Percentiles rank a stretch among this genome's conserved stretches.
phyloP scores from a whole-genome alignment of 1,140 invertebrate genomes.

The Diorhabda sublineata region DNA sequence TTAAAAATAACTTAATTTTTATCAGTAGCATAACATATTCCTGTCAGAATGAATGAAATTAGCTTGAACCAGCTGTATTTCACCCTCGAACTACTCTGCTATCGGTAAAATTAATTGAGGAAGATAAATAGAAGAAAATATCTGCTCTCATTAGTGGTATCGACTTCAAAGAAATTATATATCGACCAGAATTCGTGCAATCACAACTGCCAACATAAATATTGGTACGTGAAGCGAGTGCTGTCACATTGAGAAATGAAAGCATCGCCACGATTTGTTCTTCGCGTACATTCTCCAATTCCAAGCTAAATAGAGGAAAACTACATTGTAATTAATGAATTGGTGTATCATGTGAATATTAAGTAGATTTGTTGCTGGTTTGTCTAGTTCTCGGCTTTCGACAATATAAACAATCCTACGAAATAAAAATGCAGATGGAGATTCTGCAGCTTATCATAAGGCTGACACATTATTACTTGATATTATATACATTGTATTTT shows the following conservation, averaged over 20 bases:
- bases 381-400: too few species aligned
- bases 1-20: conserved; percentile 21
- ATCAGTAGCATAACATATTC: conserved; percentile 10
- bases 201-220: conserved; percentile 27
- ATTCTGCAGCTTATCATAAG: too few species aligned
- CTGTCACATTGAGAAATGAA: conserved; percentile 29
- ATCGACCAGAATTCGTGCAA: conserved; percentile 28
- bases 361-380: too few species aligned
- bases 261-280: conserved; percentile 24
- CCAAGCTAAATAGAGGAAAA: not conserved
- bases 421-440: too few species aligned
- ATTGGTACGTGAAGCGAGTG: conserved; percentile 21
- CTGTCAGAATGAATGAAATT: conserved; percentile 24
- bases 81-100: conserved; percentile 23
- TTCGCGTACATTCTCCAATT: not conserved
- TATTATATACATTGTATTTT: too few species aligned
- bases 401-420: too few species aligned
- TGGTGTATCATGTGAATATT: too few species aligned
- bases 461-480: too few species aligned
- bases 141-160: conserved; percentile 29
- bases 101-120: conserved; percentile 31
- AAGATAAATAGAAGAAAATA: conserved; percentile 26
- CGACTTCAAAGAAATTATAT: conserved; percentile 26
- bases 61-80: conserved; percentile 18
- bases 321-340: not conserved